Evolutionary conservation across 2,797 vertebrate genomes (phyloP).

Genomic region (Adrianichthys oophorus): DNA sequence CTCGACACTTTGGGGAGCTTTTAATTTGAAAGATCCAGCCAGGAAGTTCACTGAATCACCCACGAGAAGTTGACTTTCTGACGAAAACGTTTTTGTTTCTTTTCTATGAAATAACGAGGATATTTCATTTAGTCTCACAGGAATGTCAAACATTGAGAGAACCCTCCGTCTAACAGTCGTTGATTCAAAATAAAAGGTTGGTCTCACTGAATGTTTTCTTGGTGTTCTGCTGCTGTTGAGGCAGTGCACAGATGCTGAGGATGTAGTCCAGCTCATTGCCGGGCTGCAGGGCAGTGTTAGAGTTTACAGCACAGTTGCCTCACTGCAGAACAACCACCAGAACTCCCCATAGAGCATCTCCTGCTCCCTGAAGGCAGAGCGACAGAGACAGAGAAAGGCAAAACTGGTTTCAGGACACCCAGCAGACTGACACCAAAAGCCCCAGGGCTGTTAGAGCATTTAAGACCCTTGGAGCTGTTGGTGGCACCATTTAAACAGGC

Average conservation of each 20-base stretch:
- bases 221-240: not conserved
- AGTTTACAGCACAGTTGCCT: slow-evolving; percentile 32
- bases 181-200: slow-evolving; percentile 1
- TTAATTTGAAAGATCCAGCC: too few relatives aligned
- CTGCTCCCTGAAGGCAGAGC: slow-evolving; percentile 59
- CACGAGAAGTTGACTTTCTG: too few relatives aligned
- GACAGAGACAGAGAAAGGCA: slow-evolving; percentile 69
- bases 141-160: too few relatives aligned
- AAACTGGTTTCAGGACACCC: slow-evolving; percentile 57
- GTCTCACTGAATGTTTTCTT: slow-evolving; percentile 33
- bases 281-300: slow-evolving; percentile 57
- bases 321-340: slow-evolving; percentile 24
- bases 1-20: too few relatives aligned
- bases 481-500: slow-evolving; percentile 35
- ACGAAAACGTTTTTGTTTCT: too few relatives aligned
- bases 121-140: too few relatives aligned
- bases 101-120: too few relatives aligned
- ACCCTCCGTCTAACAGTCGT: too few relatives aligned
- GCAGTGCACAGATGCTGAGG: slow-evolving; percentile 7
- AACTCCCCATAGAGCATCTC: not conserved
- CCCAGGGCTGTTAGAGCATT: slow-evolving; percentile 26
- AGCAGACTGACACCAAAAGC: slow-evolving; percentile 39
- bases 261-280: slow-evolving; percentile 11
- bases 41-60: too few relatives aligned
- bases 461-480: slow-evolving; percentile 37